Percentiles rank a stretch among this genome's conserved stretches.
phyloP scores from a whole-genome alignment of 2,797 vertebrate species.

The Artibeus jamaicensis region DNA sequence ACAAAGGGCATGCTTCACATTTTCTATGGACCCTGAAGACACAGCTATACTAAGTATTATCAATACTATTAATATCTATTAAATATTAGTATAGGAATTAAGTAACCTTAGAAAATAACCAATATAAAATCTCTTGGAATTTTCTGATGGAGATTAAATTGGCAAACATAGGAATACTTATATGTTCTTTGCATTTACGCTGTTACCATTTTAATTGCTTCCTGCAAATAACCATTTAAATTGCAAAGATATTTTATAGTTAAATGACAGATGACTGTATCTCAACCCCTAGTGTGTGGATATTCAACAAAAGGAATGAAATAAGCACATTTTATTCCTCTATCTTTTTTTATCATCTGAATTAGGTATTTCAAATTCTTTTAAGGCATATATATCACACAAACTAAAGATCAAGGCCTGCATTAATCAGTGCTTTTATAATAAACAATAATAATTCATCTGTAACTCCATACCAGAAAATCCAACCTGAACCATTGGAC shows the following conservation, averaged over 20 bases:
- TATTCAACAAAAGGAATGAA: not conserved
- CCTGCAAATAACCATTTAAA: not conserved
- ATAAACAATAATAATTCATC: conserved; percentile 8
- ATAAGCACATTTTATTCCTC: not conserved
- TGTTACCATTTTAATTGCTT: not conserved
- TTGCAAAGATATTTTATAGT: not conserved
- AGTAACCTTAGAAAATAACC: not conserved
- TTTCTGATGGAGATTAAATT: not conserved
- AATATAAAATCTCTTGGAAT: not conserved
- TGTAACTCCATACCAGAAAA: not conserved
- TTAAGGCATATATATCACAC: not conserved
- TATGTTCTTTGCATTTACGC: not conserved
- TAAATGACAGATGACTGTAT: not conserved
- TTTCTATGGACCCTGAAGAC: not conserved
- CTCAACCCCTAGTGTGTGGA: not conserved
- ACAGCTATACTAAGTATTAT: not conserved
- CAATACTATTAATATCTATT: not conserved
- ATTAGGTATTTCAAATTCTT: not conserved
- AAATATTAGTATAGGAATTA: not conserved
- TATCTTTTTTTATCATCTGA: not conserved
- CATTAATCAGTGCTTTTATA: not conserved
- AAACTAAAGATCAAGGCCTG: not conserved
- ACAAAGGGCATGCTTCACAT: not conserved
- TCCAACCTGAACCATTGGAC: not conserved
- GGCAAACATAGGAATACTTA: not conserved